phyloP scores from a whole-genome alignment of 2,888 invertebrate genomes.

The Phrixothrix hirtus region DNA sequence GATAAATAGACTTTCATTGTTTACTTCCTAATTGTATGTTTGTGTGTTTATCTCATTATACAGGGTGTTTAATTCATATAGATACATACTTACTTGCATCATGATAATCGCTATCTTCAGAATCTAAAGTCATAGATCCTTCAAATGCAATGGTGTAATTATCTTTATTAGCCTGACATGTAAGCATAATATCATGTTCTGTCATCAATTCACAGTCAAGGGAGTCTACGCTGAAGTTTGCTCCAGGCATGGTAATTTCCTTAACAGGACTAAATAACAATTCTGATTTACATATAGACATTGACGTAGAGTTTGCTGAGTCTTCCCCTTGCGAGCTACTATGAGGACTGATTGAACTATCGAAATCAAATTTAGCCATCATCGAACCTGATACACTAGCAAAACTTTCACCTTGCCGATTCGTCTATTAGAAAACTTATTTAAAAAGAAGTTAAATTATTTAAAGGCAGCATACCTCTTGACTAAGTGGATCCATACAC shows the following conservation, averaged over 20 bases:
- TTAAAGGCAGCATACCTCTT: conserved; percentile 48
- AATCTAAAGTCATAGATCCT: conserved; percentile 82
- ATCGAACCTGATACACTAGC: conserved; percentile 81
- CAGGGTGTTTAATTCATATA: too few species aligned
- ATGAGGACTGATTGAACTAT: conserved; percentile 74
- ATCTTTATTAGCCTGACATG: conserved; percentile 90
- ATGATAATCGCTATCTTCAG: conserved; percentile 79
- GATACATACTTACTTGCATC: conserved; percentile 56
- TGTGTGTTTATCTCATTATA: too few species aligned
- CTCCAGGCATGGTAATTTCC: conserved; percentile 72
- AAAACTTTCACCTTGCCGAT: conserved; percentile 76
- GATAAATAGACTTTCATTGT: too few species aligned
- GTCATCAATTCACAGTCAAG: conserved; percentile 83
- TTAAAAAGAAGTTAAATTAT: neutral
- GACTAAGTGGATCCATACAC: conserved; percentile 59
- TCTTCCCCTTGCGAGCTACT: conserved; percentile 79
- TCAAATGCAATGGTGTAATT: conserved; percentile 95
- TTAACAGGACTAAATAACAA: conserved; percentile 88
- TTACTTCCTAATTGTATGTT: too few species aligned
- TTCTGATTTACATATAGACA: conserved; percentile 91
- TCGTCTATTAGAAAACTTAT: conserved; percentile 6
- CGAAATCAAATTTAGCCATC: conserved; percentile 79
- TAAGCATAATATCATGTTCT: conserved; percentile 83
- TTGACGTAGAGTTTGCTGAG: conserved; percentile 74
- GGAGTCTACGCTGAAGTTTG: conserved; percentile 87